A percentile compares a stretch with the other conserved stretches of the same genome.
These are phyloP conservation scores for Physella acuta DNA, from an alignment of 1,140 invertebrate genomes.

Conservation along the genomic window DNA sequence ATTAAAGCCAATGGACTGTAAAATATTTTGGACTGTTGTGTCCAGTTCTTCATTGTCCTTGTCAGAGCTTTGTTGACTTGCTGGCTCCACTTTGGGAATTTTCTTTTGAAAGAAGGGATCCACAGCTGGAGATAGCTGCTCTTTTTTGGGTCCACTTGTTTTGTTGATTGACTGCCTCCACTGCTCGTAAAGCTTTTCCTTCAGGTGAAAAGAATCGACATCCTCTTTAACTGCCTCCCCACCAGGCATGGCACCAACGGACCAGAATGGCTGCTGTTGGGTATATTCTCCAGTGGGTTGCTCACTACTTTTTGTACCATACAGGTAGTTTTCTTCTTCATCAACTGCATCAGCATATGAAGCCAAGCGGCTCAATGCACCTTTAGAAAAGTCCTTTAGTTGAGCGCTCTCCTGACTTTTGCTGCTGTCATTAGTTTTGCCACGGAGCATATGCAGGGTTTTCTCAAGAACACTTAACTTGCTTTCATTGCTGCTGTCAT, in stretches of 20 bases:
- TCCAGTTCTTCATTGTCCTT: conserved; percentile 39
- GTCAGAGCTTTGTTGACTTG: conserved; percentile 11
- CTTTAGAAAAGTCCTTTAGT: not conserved
- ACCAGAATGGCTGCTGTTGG: conserved; percentile 15
- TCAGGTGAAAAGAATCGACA: conserved; percentile 16
- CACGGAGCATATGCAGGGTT: conserved; percentile 15
- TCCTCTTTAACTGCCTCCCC: not conserved
- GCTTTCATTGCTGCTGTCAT: not conserved
- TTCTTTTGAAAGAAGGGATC: conserved; percentile 7
- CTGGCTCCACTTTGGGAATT: too few relatives aligned
- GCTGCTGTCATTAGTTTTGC: not conserved
- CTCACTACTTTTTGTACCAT: conserved; percentile 38
- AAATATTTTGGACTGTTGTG: conserved; percentile 56
- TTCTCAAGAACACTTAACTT: conserved; percentile 16
- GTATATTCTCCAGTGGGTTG: not conserved
- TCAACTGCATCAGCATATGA: conserved; percentile 40
- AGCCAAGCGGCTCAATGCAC: conserved; percentile 15
- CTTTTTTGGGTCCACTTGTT: not conserved
- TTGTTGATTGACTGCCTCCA: conserved; percentile 26
- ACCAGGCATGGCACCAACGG: conserved; percentile 8
- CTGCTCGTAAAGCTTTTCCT: conserved; percentile 33
- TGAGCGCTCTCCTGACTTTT: not conserved
- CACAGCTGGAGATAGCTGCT: not conserved
- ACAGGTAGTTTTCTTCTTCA: conserved; percentile 53
- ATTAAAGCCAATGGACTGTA: conserved; percentile 59